These are phyloP conservation scores for Nannobrachium achirus DNA, from an alignment of 2,113 vertebrate genomes.

Conservation along the genomic window DNA sequence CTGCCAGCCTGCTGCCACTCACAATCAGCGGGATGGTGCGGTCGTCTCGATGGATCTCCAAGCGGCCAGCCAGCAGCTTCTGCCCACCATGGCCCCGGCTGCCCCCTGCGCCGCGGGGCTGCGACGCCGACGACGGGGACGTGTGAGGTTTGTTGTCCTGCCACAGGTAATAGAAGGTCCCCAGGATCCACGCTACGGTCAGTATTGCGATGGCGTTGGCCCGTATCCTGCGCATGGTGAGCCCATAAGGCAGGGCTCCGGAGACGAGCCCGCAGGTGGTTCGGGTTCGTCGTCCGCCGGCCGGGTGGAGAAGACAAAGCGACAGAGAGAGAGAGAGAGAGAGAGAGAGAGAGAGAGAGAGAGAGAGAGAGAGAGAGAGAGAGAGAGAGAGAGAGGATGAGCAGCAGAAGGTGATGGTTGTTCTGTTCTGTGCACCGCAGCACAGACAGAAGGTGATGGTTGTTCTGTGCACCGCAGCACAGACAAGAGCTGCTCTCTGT, in stretches of 20 bases:
- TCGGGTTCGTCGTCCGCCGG: constrained; percentile 50
- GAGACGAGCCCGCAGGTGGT: constrained; percentile 55
- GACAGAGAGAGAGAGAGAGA: constrained; percentile 8
- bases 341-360: constrained; percentile 37
- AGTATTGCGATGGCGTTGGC: constrained; percentile 98
- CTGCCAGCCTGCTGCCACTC: no score
- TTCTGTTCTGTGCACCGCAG: no score
- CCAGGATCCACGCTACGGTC: constrained; percentile 97
- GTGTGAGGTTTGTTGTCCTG: constrained; percentile 94
- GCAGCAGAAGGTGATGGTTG: no score
- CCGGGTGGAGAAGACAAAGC: constrained; percentile 7
- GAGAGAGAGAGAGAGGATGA: not conserved
- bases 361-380: not conserved
- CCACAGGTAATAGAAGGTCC: constrained; percentile 99
- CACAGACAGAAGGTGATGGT: no score
- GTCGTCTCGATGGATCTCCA: constrained; percentile 89
- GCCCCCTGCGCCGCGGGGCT: constrained; percentile 58
- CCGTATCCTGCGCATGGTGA: constrained; percentile 96
- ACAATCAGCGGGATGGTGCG: constrained; percentile 90
- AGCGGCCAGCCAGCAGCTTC: constrained; percentile 77
- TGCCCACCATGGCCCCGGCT: constrained; percentile 74
- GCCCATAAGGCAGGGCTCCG: constrained; percentile 76
- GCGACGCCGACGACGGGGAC: constrained; percentile 79
- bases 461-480: no score
- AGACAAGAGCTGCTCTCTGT: no score